phyloP scores from a whole-genome alignment of 2,113 vertebrate species.

The Danio rerio region DNA sequence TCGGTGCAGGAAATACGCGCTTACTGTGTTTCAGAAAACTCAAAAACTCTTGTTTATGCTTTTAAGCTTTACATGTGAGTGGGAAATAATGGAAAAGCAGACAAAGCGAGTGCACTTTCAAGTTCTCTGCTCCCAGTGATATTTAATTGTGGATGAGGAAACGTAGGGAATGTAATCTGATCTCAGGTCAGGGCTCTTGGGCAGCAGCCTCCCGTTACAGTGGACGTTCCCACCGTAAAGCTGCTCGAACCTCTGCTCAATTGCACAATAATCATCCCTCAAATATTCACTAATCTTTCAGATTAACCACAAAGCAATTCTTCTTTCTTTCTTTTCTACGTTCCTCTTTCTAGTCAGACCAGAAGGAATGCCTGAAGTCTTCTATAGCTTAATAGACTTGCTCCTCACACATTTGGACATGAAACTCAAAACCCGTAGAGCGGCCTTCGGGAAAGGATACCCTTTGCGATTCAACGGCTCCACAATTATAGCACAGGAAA shows the following conservation, averaged over 20 bases:
- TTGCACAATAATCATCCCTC: slow-evolving; percentile 44
- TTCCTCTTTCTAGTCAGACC: slow-evolving; percentile 36
- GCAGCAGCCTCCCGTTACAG: slow-evolving; percentile 25
- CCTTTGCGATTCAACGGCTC: slow-evolving; percentile 25
- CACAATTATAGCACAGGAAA: slow-evolving; percentile 27
- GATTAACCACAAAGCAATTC: slow-evolving; percentile 29
- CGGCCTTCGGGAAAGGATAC: slow-evolving; percentile 11
- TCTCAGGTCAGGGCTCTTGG: slow-evolving; percentile 43
- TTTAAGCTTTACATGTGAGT: background rate
- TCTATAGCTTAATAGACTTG: slow-evolving; percentile 31
- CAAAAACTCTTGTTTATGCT: background rate
- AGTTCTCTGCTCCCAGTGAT: slow-evolving; percentile 10
- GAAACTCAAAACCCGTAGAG: slow-evolving; percentile 10
- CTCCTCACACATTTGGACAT: slow-evolving; percentile 16
- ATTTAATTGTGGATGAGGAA: slow-evolving; percentile 37
- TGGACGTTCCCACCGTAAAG: slow-evolving; percentile 41
- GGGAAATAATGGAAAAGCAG: background rate
- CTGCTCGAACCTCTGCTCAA: slow-evolving; percentile 30
- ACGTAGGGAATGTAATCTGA: slow-evolving; percentile 36
- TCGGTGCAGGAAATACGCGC: slow-evolving; percentile 15
- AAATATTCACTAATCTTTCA: slow-evolving; percentile 46
- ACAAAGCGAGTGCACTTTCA: background rate
- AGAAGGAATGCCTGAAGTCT: slow-evolving; percentile 36
- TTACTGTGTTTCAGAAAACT: slow-evolving; percentile 10
- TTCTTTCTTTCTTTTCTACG: slow-evolving; percentile 13